Evolutionary conservation across 1,140 invertebrate species (phyloP), one percentile per base, ranked within the genome.

Genomic region (Zaprionus nigranus): DNA sequence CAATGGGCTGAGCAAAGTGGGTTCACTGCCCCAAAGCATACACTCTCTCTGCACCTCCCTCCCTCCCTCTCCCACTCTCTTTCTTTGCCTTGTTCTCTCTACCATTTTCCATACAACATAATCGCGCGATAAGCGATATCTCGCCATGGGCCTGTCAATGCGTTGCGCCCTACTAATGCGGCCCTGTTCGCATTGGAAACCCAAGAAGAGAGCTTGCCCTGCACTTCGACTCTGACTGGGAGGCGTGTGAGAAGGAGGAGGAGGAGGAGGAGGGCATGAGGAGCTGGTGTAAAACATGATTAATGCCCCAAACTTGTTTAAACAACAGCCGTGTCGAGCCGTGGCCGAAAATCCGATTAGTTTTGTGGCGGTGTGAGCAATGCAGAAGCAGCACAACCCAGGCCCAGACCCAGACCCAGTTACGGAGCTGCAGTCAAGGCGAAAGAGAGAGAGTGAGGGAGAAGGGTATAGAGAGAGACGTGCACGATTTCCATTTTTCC

Each of bases 241-340:
- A 9, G 40, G 6, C n/a, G n/a, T n/a, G 40, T 30, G 28, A 30
- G n/a, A 17, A 40, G 38, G 5, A 40, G 5, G 60, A 78, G 62
- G 66, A 59, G 49, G 63, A 59, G 49, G 63, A 49, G 78, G 51
- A 67, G 28, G 36, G 46, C 57, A 64, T 75, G 64, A 60, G 70
- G 65, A 59, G 69, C 51, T 76, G 77, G 78, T 78, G 85, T 87
- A 90, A 88, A 87, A 83, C 84, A 88, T 87, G 84, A 90, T 87
- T 88, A 87, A 87, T 87, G 84, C 84, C 76, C 71, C 70, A 87
- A 87, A 87, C 84, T 88, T 87, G 84, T 87, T 87, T 90, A 87
- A 88, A 87, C 81, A 87, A 81, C 83, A 59, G 57, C 77, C 84
- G 73, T 83, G 81, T 83, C 84, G 81, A 87, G 85, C 81, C 75